Base-by-base conservation (phyloP, 2,888 invertebrate genomes). In the Papilio elwesi region DNA sequence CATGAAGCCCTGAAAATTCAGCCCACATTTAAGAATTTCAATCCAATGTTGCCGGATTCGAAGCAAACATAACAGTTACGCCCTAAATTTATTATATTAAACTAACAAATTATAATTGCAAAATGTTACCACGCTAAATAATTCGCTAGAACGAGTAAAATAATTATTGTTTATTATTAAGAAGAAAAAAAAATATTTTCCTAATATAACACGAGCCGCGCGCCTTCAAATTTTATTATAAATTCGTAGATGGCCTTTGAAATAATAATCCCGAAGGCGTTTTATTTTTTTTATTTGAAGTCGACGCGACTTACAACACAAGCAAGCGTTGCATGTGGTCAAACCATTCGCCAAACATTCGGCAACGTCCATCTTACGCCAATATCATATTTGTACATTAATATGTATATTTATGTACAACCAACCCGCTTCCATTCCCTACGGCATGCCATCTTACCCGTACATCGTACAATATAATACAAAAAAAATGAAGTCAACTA, bases 71-170 rank as follows among this genome's bases (percentile, higher is more conserved):
- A 93, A 92, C 92, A 91, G 79, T 85, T 84, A 86, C 75, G 78
- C 80, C 84, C 87, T 87, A 90, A 86, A 73, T 83, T 84, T 82
- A 89, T 87, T 84, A 90, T 85, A 86, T 88, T 80, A 77, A 88
- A 89, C 87, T 88, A 91, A 90, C 88, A 85, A 85, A 91, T 89
- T 82, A 87, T 89, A 84, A 84, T 86, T 86, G 84, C 83, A 85
- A 87, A 89, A 85, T 85, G 82, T 88, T 90, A 91, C 87, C 86
- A 90, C 88, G 86, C 91, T 90, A 91, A 92, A 92, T 88, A 92
- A 90, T 93, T 93, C 86, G 86, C 92, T 93, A 92, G 83, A 85
- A 88, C 85, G 83, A 87, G 81, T 84, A 83, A 85, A 86, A 84
- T 84, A 76, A 82, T 83, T 81, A 84, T 84, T 83, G 82, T 82